Evolutionary conservation across 2,888 invertebrate species (phyloP).

Genomic region (Morinoia aosen): DNA sequence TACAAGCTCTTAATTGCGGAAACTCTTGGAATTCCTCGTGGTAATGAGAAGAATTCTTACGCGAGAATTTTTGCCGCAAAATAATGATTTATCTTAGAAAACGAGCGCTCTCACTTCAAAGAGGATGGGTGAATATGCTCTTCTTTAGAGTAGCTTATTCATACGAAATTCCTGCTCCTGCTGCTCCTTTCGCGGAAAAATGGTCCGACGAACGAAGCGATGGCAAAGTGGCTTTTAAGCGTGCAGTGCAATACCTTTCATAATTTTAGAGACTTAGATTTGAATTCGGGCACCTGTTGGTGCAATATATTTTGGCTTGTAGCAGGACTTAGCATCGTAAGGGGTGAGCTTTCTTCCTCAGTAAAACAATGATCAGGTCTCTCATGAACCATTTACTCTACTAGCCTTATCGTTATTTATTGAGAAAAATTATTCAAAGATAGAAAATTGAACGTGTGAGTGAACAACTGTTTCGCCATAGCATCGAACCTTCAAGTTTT

Average conservation of each 20-base stretch:
- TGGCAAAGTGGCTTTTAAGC: not conserved
- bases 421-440: no score
- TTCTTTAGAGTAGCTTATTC: not conserved
- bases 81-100: not conserved
- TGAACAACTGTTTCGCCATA: no score
- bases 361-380: no score
- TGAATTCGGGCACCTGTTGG: not conserved
- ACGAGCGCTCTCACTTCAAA: not conserved
- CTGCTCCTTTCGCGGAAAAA: not conserved
- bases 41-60: not conserved
- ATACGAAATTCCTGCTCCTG: not conserved
- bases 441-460: no score
- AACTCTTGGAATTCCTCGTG: not conserved
- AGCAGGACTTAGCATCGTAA: no score
- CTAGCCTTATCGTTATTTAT: no score
- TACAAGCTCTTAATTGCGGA: constrained; percentile 10
- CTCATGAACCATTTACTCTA: no score
- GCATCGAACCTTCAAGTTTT: no score
- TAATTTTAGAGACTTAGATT: not conserved
- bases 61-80: not conserved
- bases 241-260: not conserved
- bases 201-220: not conserved
- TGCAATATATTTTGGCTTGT: no score
- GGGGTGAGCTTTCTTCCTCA: no score
- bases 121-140: not conserved